Base-by-base conservation (phyloP, 2,113 vertebrate species). In the Syrmaticus mikado region DNA sequence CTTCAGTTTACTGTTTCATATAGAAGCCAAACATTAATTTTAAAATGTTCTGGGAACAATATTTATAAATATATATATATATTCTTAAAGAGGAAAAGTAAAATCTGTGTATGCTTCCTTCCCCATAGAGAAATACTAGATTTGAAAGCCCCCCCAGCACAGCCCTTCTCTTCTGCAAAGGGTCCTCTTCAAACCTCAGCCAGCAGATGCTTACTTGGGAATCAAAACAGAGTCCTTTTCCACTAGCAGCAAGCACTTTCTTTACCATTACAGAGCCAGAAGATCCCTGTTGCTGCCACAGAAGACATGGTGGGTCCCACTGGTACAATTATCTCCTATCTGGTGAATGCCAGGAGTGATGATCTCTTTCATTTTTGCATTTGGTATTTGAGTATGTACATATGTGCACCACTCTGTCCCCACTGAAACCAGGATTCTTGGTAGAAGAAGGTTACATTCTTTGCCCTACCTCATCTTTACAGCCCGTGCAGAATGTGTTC, bases 401-500 rank as follows among this genome's bases (percentile, higher is more conserved):
- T 53, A 10, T 27, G 14, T 16, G 52, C 27, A 55, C 53, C 11
- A 32, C 10, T 32, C 6, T 32, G 53, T 57, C 53, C 53, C 52
- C 52, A 53, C 27, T 30, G 52, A 53, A 53, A 30, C 27, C 53
- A 32, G 17, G 53, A 30, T 32, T 11, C 28, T 68, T 87, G 24
- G 16, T 43, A 28, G 36, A 89, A 58, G 36, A 52, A 77, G 10
- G 38, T 38, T 27, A 87, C 67, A 73, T 68, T 75, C 32, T 82
- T 90, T 85, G 46, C 36, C 50, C 53, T 76, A 14, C 62, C 68
- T 38, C 28, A 41, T 34, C 83, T 73, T 38, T 65, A 70, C 36
- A 57, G 40, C 36, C 72, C 1, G 0, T 48, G 15, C n/a, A 85
- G 40, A 0, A 0, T 32, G n/a, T n/a, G 38, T 70, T 81, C 7